phyloP scores from a whole-genome alignment of 2,113 vertebrate genomes.

The Phrynosoma blainvillii region DNA sequence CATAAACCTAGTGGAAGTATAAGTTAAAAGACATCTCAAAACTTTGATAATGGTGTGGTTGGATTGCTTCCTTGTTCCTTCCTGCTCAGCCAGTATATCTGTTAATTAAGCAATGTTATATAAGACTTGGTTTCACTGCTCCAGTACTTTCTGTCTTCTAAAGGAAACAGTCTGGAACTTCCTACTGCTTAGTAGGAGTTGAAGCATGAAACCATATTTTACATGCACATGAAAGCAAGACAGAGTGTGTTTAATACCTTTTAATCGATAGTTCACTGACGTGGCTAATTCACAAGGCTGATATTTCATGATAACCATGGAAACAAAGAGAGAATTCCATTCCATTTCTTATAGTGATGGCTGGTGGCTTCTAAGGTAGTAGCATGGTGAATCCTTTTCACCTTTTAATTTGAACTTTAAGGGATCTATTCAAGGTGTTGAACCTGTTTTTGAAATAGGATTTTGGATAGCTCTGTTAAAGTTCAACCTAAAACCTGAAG shows the following conservation, averaged over 20 bases:
- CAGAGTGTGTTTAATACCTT: neutral
- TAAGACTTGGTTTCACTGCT: neutral
- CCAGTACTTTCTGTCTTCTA: neutral
- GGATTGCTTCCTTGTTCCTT: neutral
- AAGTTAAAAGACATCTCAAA: neutral
- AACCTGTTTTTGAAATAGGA: neutral
- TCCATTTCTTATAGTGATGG: neutral
- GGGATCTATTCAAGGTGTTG: no score
- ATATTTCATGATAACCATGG: conserved; percentile 6
- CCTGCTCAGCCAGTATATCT: neutral
- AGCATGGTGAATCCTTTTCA: neutral
- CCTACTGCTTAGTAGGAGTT: neutral
- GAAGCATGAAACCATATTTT: neutral
- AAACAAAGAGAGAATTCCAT: neutral
- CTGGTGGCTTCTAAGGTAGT: no score
- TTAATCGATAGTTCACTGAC: neutral
- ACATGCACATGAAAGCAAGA: neutral
- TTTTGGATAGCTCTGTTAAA: neutral
- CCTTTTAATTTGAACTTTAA: neutral
- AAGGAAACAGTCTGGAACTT: conserved; percentile 1
- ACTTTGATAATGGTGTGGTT: neutral
- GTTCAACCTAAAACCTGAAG: no score
- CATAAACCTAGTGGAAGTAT: neutral
- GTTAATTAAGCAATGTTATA: neutral
- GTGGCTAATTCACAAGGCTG: neutral